These are phyloP conservation scores for Calliphora vicina DNA, from an alignment of 1,140 invertebrate species.

Conservation along the genomic window DNA sequence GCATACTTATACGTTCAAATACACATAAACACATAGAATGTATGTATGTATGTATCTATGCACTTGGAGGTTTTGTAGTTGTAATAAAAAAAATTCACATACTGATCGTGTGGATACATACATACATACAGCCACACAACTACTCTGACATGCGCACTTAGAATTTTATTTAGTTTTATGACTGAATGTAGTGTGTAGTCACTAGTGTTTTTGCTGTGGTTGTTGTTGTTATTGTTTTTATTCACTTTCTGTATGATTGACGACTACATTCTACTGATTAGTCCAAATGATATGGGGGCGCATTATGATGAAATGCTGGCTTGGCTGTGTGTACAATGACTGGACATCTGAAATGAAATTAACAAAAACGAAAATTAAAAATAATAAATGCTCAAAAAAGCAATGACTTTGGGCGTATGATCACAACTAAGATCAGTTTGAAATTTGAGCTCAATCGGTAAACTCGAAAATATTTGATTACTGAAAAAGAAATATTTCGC, in stretches of 20 bases:
- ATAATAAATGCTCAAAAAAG: slow-evolving; percentile 32
- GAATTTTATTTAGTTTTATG: neutral
- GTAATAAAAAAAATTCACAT: neutral
- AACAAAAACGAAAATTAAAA: neutral
- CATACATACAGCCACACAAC: neutral
- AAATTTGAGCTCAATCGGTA: slow-evolving; percentile 58
- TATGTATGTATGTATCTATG: too few species aligned
- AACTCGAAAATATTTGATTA: slow-evolving; percentile 43
- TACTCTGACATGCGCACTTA: slow-evolving; percentile 16
- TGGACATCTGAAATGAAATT: slow-evolving; percentile 23
- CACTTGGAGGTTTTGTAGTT: too few species aligned
- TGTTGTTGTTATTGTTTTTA: neutral
- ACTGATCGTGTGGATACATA: neutral
- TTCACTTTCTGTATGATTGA: slow-evolving; percentile 6
- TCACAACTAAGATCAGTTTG: slow-evolving; percentile 59
- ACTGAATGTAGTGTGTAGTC: too few species aligned
- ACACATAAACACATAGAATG: too few species aligned
- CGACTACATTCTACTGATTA: slow-evolving; percentile 26
- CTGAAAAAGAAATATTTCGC: neutral
- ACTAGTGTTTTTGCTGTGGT: too few species aligned
- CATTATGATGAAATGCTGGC: slow-evolving; percentile 35
- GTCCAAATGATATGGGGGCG: slow-evolving; percentile 27
- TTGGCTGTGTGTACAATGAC: slow-evolving; percentile 6
- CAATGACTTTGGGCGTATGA: slow-evolving; percentile 60
- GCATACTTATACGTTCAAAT: too few species aligned